phyloP scores from a whole-genome alignment of 2,113 vertebrate species.

The Camarhynchus parvulus region DNA sequence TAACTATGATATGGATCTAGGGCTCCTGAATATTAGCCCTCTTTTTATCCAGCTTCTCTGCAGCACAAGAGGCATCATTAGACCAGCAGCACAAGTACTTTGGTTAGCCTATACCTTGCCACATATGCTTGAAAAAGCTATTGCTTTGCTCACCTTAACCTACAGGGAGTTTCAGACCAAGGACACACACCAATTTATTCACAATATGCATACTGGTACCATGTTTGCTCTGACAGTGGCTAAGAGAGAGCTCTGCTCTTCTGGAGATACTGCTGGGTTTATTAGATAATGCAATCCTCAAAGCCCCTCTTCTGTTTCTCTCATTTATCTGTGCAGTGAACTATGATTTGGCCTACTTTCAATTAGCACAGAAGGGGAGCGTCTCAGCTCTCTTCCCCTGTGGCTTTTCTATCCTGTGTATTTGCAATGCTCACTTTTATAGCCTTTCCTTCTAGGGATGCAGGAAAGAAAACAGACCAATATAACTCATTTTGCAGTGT shows the following conservation, averaged over 20 bases:
- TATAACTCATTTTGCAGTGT: not conserved
- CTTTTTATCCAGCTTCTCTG: not conserved
- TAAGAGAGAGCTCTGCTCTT: not conserved
- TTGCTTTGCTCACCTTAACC: not conserved
- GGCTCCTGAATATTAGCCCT: not conserved
- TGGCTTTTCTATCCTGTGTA: not conserved
- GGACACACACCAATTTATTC: not conserved
- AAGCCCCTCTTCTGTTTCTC: not conserved
- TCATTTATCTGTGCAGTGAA: constrained; percentile 30
- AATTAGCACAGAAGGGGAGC: constrained; percentile 22
- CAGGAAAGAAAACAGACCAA: not conserved
- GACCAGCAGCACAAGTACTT: not conserved
- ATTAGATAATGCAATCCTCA: not conserved
- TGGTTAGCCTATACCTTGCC: not conserved
- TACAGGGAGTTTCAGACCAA: constrained; percentile 7
- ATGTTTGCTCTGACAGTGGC: not conserved
- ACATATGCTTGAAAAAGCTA: not conserved
- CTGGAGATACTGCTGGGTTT: not conserved
- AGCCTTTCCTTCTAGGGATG: not conserved
- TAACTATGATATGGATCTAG: not conserved
- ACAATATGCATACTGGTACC: not conserved
- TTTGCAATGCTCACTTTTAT: not conserved
- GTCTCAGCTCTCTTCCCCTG: not conserved
- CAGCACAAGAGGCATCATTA: not conserved
- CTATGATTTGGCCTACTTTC: constrained; percentile 29